A percentile compares a stretch with the other conserved stretches of the same genome.
phyloP scores from a whole-genome alignment of 2,888 invertebrate species.

The Phania funesta region DNA sequence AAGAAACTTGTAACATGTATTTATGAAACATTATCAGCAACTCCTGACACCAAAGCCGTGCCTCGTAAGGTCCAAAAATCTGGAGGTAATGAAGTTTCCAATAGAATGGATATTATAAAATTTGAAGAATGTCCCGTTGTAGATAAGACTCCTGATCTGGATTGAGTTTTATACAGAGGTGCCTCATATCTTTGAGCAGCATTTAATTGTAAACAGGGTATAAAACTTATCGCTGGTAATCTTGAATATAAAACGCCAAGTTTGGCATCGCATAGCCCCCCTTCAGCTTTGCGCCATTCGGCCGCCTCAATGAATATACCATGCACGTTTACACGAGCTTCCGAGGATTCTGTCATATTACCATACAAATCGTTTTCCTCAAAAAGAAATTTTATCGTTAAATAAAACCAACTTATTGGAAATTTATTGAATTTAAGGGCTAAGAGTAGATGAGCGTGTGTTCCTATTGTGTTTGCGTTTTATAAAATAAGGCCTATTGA shows the following conservation, averaged over 20 bases:
- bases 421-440: neutral
- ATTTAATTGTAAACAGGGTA: conserved; percentile 75
- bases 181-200: conserved; percentile 80
- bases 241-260: conserved; percentile 81
- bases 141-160: conserved; percentile 91
- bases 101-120: conserved; percentile 89
- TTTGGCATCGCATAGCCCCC: conserved; percentile 87
- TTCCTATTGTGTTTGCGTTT: too few relatives aligned
- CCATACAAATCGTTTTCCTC: conserved; percentile 82
- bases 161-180: conserved; percentile 94
- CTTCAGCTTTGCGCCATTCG: conserved; percentile 86
- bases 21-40: conserved; percentile 83
- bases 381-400: conserved; percentile 27
- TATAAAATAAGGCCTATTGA: too few relatives aligned
- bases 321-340: conserved; percentile 88
- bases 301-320: conserved; percentile 94
- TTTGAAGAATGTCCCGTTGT: conserved; percentile 97
- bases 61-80: conserved; percentile 94
- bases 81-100: conserved; percentile 84
- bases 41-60: conserved; percentile 91
- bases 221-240: conserved; percentile 76
- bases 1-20: conserved; percentile 6
- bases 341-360: conserved; percentile 81
- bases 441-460: too few relatives aligned
- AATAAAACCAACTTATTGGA: neutral